Conservation (phyloP, 2,113 vertebrate genomes). For the Leptobrachium ailaonicum region DNA sequence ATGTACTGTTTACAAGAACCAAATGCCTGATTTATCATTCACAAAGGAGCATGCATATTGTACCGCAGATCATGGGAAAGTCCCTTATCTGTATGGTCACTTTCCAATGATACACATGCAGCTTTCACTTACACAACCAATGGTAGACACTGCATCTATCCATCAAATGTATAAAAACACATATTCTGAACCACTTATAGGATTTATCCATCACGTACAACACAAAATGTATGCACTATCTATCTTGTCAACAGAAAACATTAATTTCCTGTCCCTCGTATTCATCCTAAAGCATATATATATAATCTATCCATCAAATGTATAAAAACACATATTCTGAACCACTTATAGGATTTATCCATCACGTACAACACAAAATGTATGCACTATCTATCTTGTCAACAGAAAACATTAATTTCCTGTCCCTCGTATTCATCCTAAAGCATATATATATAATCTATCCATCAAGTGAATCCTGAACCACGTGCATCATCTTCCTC, state of each 20-base stretch:
- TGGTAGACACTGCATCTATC: neutral
- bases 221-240: neutral
- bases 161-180: neutral
- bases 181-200: neutral
- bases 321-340: neutral
- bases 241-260: neutral
- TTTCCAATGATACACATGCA: neutral
- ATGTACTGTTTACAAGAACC: neutral
- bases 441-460: neutral
- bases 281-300: neutral
- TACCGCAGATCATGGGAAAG: neutral
- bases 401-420: neutral
- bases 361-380: neutral
- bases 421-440: neutral
- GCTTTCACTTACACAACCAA: neutral
- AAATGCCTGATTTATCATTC: slow-evolving; percentile 5
- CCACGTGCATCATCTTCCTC: too few species aligned
- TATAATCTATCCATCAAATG: neutral
- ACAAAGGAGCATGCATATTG: neutral
- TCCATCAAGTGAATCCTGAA: neutral
- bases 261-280: neutral
- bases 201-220: neutral
- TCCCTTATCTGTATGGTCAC: neutral
- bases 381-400: neutral
- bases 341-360: neutral